These are phyloP conservation scores for Rhabditophanes sp. DNA, from an alignment of 2,888 invertebrate genomes.

Conservation along the genomic window DNA sequence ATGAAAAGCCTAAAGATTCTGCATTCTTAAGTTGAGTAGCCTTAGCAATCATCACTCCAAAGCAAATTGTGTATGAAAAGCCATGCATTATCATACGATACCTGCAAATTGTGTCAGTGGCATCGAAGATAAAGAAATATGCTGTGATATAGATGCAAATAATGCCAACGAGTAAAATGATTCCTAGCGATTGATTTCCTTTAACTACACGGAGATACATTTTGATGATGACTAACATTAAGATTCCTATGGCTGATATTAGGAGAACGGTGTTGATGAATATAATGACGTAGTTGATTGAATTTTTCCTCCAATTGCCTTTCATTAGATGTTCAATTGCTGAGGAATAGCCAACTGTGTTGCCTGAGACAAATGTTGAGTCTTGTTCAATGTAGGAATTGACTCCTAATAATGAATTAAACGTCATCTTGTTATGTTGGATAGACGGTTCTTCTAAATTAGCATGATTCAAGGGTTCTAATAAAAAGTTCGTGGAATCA, in stretches of 20 bases:
- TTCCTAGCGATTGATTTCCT: conserved; percentile 42
- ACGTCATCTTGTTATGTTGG: no score
- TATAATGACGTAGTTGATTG: conserved; percentile 30
- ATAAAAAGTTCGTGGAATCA: conserved; percentile 32
- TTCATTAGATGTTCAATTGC: conserved; percentile 21
- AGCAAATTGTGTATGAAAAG: conserved; percentile 35
- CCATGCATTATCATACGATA: conserved; percentile 26
- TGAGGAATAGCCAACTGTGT: conserved; percentile 19
- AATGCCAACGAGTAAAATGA: conserved; percentile 36
- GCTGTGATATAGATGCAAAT: conserved; percentile 30
- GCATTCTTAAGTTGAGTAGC: conserved; percentile 38
- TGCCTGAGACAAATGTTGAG: conserved; percentile 18
- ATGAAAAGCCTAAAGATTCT: conserved; percentile 22
- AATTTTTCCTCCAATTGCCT: conserved; percentile 21
- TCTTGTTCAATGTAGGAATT: conserved; percentile 26
- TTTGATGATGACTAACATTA: conserved; percentile 28
- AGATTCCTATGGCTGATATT: conserved; percentile 19
- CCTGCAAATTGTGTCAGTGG: conserved; percentile 18
- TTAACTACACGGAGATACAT: conserved; percentile 32
- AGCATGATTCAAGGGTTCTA: conserved; percentile 2
- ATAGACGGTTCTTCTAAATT: conserved; percentile 3
- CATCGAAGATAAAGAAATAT: conserved; percentile 37
- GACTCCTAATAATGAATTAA: no score
- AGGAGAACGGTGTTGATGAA: conserved; percentile 17
- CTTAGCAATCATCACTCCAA: conserved; percentile 42